Evolutionary conservation across 1,140 invertebrate genomes (phyloP), one percentile per base, ranked within the genome.

Genomic region (Tribolium madens): DNA sequence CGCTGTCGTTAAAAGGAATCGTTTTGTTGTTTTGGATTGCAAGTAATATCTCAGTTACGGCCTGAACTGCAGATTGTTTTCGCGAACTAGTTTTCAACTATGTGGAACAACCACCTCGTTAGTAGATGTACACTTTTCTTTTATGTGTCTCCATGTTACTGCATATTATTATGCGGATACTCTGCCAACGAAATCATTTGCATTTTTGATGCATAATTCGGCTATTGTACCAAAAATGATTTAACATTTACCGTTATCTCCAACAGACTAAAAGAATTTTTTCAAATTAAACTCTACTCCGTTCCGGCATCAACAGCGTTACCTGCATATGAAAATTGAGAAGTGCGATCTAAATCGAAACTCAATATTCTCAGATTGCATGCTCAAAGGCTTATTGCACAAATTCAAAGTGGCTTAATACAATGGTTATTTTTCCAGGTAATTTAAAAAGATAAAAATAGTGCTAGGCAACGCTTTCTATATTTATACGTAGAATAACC

Each of bases 11-110:
- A 72, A 72, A 21, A 21, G 18, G 26, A 72, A 72, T 72, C 50
- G 70, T 72, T 71, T 72, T 72, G 70, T 72, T 72, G 17, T 72
- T 17, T 72, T 72, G 46, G 70, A 72, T 72, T 72, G 46, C 70
- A 52, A 50, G 57, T 64, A 64, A 64, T 64, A 64, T 64, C 57
- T 64, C 57, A 64, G 57, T 64, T 64, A 64, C 57, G 26, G 26
- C 57, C 26, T n/a, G 21, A 33, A 64, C 9, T 64, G 57, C 21
- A 64, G 26, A 64, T 64, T 64, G 57, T 64, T 64, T 64, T 64
- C 57, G 26, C 57, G 52, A 57, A 57, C 52, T 57, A 57, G 18
- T 18, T 57, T 26, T 57, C 18, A n/a, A 64, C 26, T 18, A 64
- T 64, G 57, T 64, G 57, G 57, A 64, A 64, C 57, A 64, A 64